These are phyloP conservation scores for Microcebus ravelobensis DNA, from an alignment of 2,113 vertebrate species.

Conservation along the genomic window DNA sequence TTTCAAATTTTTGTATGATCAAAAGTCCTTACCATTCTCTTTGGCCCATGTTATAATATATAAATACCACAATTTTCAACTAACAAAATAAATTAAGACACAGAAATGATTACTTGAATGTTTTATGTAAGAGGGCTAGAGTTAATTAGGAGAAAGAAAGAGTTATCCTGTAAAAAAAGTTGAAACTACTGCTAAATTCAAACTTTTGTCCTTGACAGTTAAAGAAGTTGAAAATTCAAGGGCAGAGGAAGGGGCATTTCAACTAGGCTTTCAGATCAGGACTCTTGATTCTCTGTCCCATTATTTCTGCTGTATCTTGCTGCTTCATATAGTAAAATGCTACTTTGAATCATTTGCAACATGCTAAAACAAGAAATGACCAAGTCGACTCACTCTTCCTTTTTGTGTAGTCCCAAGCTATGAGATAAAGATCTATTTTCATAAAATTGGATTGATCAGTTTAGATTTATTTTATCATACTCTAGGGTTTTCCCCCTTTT, in stretches of 20 bases:
- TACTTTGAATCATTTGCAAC: not conserved
- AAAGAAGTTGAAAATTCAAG: not conserved
- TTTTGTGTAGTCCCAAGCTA: not conserved
- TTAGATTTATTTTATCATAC: conserved; percentile 4
- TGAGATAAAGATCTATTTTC: not conserved
- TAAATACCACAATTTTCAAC: not conserved
- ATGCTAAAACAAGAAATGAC: not conserved
- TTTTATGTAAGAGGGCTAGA: not conserved
- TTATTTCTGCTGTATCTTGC: not conserved
- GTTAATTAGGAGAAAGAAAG: not conserved
- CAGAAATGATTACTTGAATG: not conserved
- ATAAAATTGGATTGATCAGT: conserved; percentile 24
- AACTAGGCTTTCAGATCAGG: not conserved
- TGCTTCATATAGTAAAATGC: not conserved
- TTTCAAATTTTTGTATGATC: not conserved
- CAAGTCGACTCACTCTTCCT: not conserved
- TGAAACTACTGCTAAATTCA: not conserved
- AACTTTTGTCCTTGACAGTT: not conserved
- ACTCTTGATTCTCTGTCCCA: not conserved
- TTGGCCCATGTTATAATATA: not conserved
- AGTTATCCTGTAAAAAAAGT: not conserved
- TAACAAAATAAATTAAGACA: not conserved
- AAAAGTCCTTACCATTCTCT: not conserved
- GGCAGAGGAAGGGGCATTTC: not conserved
- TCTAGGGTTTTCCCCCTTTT: not conserved